Base-by-base conservation (phyloP, 2,113 vertebrate genomes). In the Morone saxatilis region DNA sequence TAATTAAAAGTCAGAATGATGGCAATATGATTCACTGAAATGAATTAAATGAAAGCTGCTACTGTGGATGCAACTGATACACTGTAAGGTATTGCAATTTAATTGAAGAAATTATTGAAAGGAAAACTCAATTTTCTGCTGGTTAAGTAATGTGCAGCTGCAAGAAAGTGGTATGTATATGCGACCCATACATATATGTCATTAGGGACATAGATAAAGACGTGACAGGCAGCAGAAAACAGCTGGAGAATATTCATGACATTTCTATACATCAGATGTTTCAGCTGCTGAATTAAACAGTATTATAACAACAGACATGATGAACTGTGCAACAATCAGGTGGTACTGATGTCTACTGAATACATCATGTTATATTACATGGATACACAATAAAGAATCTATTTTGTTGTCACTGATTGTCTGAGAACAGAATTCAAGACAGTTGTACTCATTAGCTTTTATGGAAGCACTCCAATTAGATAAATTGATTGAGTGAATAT, bases 71-170 rank as follows among this genome's bases (percentile, higher is more conserved):
- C 50, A 54, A 70, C 51, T 25, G 56, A 80, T 85, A 90, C 57
- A 78, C 48, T 84, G 51, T 65, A 54, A 56, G 57, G 83, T 81
- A 88, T 78, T 89, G 71, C 72, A 86, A 11, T 88, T 88, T 92
- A 84, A 89, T 88, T 86, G 72, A 88, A 88, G 74, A 83, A 31
- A 76, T 72, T 91, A 89, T 80, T 91, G 79, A 83, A 84, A 83
- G 12, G 31, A n/a, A 59, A 69, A 85, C 43, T 80, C 59, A 51
- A 89, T 88, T 86, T 92, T 86, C 73, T 76, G 75, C 47, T 54
- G 48, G 68, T 62, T 68, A 68, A 89, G 56, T 50, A 31, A 12
- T 40, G 47, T 78, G 63, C 68, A 60, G 74, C 74, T 59, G 51
- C 41, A 40, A 66, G 56, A 51, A 76, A 59, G 41, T n/a, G 59